Evolutionary conservation across 2,797 vertebrate genomes (phyloP), one percentile per base, ranked within the genome.

Genomic region (Poeciliopsis paucimaculata): DNA sequence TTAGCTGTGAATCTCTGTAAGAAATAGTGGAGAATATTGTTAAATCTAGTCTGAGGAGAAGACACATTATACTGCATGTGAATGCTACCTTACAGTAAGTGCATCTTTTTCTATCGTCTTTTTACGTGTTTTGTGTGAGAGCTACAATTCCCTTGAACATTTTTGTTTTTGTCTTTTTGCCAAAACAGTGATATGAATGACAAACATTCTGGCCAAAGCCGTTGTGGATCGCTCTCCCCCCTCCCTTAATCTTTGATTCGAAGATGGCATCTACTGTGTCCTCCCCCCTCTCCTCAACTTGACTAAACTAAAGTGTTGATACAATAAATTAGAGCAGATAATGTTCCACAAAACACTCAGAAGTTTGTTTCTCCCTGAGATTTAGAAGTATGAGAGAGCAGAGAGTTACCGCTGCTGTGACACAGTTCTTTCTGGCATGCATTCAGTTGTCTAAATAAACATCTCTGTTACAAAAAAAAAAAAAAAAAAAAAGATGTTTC

Each of bases 391-490:
- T 92, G 94, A 96, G 93, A 95, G 96, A 96, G 96, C 96, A 95
- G 91, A 85, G 88, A 89, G 92, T 96, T 96, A 96, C 92, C 93
- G 95, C 96, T 97, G 96, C 96, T 98, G 97, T 98, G 98, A 90
- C 91, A 97, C 97, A 95, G 96, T 96, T 97, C 96, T 95, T 96
- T 97, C 97, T 97, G 97, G 98, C 97, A 98, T 99, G 96, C 95
- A 93, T 95, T 95, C 92, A 91, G 94, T 96, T 96, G 95, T 95
- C 95, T 94, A 93, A 96, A 96, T 96, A 96, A 96, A 96, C 93
- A 95, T 95, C 95, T 95, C 94, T 88, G 94, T 94, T 94, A 95
- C 87, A 90, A 85, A 57, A 64, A 81, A 64, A 85, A 57, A 62
- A 81, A 64, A 49, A 51, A 51, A 77, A 75, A 57, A 26, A 12